Percentiles rank a stretch among this genome's conserved stretches.
Evolutionary conservation across 2,888 invertebrate species (phyloP).

Genomic region (Ceramica pisi): DNA sequence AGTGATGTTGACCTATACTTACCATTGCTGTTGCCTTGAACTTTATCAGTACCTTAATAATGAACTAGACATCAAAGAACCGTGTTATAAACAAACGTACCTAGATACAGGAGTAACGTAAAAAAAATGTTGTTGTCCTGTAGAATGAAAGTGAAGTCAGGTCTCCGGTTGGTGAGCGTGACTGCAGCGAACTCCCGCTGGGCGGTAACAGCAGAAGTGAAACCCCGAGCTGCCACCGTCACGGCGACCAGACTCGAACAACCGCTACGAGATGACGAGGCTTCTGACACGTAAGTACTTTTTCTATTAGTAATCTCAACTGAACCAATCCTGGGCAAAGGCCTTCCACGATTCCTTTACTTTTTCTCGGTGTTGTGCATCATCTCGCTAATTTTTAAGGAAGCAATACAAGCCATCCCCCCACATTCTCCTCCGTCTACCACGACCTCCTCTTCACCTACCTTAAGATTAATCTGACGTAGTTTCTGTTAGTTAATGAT

Average conservation of each 20-base stretch:
- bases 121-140: conserved; percentile 54
- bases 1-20: not conserved
- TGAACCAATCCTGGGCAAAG: not conserved
- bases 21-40: too few relatives aligned
- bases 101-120: not conserved
- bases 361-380: not conserved
- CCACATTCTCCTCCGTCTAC: not conserved
- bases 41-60: not conserved
- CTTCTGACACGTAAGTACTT: conserved; percentile 81
- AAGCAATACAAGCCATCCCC: not conserved
- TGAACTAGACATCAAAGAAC: not conserved
- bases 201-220: conserved; percentile 97
- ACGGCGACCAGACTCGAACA: conserved; percentile 93
- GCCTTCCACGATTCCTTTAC: not conserved
- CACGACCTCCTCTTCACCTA: not conserved
- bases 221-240: conserved; percentile 97
- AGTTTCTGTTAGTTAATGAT: conserved; percentile 7
- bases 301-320: not conserved
- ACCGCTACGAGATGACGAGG: conserved; percentile 83
- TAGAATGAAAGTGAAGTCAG: conserved; percentile 97
- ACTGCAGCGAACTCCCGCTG: conserved; percentile 94
- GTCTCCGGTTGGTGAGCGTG: conserved; percentile 95
- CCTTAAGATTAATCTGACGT: conserved; percentile 2
- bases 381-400: not conserved
- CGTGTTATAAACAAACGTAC: not conserved